Evolutionary conservation across 2,797 vertebrate genomes (phyloP).

Genomic region (Cyprinodon diabolis): DNA sequence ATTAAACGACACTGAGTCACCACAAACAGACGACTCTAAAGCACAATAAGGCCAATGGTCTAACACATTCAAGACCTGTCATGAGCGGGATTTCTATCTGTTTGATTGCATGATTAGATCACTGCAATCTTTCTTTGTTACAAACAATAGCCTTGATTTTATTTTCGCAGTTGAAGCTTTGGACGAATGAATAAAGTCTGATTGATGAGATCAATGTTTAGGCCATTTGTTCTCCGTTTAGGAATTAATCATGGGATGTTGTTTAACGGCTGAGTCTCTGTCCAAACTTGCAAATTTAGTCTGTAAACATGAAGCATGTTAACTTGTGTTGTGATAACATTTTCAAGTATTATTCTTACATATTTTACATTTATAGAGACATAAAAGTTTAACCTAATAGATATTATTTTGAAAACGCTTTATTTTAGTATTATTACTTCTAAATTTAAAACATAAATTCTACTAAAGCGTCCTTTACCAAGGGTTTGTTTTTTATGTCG

Average conservation of each 20-base stretch:
- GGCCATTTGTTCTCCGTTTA: conserved; percentile 39
- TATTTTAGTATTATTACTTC: conserved; percentile 14
- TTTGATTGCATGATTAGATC: conserved; percentile 46
- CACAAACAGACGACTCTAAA: conserved; percentile 20
- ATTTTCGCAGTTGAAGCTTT: conserved; percentile 34
- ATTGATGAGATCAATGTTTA: conserved; percentile 40
- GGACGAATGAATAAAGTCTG: conserved; percentile 43
- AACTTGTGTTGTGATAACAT: background rate
- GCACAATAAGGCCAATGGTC: background rate
- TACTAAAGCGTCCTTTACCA: background rate
- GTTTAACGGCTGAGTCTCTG: conserved; percentile 23
- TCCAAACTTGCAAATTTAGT: conserved; percentile 6
- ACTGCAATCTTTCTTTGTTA: conserved; percentile 34
- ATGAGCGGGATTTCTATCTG: conserved; percentile 10
- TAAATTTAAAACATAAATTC: conserved; percentile 13
- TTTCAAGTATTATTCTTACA: conserved; percentile 4
- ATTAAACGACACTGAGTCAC: background rate
- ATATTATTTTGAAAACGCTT: conserved; percentile 7
- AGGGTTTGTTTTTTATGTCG: conserved; percentile 11
- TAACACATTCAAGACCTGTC: conserved; percentile 4
- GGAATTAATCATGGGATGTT: conserved; percentile 25
- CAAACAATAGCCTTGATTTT: conserved; percentile 53
- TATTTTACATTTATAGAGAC: conserved; percentile 23
- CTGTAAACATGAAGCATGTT: conserved; percentile 1
- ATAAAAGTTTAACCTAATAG: conserved; percentile 12